A percentile compares a stretch with the other conserved stretches of the same genome.
These are phyloP conservation scores for Drosophila putrida DNA, from an alignment of 2,888 invertebrate genomes.

Conservation along the genomic window DNA sequence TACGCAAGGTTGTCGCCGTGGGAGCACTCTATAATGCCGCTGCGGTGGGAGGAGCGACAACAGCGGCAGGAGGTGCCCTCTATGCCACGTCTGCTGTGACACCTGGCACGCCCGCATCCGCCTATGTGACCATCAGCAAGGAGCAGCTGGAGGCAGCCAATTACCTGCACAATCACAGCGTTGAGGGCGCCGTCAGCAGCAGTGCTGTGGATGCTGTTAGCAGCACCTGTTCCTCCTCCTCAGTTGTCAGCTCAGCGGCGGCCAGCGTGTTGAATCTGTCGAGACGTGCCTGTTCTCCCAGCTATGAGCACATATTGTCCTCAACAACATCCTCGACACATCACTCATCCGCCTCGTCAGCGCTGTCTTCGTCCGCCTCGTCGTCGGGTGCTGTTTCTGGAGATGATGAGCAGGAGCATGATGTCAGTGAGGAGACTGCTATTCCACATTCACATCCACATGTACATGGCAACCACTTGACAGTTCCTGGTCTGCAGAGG, in stretches of 20 bases:
- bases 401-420: conserved; percentile 85
- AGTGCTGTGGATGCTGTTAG: conserved; percentile 81
- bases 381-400: conserved; percentile 87
- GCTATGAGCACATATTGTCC: conserved; percentile 90
- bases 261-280: conserved; percentile 90
- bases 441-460: conserved; percentile 35
- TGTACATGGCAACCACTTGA: conserved; percentile 13
- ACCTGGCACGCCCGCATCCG: conserved; percentile 11
- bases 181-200: conserved; percentile 77
- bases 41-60: conserved; percentile 37
- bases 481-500: neutral
- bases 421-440: conserved; percentile 81
- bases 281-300: conserved; percentile 88
- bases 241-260: conserved; percentile 60
- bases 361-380: conserved; percentile 88
- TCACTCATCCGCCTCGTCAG: conserved; percentile 71
- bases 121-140: conserved; percentile 57
- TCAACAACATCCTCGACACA: conserved; percentile 87
- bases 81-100: conserved; percentile 35
- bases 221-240: conserved; percentile 56
- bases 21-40: conserved; percentile 67
- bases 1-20: conserved; percentile 82
- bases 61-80: conserved; percentile 5
- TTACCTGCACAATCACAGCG: conserved; percentile 62
- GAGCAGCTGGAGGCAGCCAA: conserved; percentile 64